Evolutionary conservation across 2,113 vertebrate species (phyloP), one percentile per base, ranked within the genome.

Genomic region (Nothobranchius kuhntae): DNA sequence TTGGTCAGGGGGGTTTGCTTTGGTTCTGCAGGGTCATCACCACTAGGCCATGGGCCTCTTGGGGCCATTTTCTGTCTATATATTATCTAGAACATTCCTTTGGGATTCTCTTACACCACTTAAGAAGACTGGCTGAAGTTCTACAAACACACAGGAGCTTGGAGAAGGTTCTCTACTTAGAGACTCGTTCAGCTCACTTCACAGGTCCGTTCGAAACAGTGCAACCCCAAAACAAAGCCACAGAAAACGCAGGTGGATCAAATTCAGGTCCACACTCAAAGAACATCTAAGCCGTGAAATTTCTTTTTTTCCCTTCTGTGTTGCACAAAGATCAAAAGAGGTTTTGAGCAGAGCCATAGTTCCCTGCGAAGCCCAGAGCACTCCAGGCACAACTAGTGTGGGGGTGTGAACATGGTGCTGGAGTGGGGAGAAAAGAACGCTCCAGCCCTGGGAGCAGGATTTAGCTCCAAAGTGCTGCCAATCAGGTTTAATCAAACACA

Each of bases 401-500:
- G 65, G 67, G 77, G 82, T 68, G 82, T 73, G 74, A 85, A 75
- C 75, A 68, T 26, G 51, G 58, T 53, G 35, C 24, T 70, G 40
- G 15, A 76, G 65, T 61, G 44, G 45, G 61, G 70, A 66, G 26
- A 81, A 76, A 71, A 17, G 52, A 70, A 83, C 68, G 77, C 61
- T 74, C 82, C 57, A 72, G 77, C 51, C 71, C 57, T n/a, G 36
- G 53, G 58, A 82, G 64, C 44, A 66, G 77, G 76, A 87, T 87
- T 30, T 82, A 89, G 85, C 80, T 82, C 79, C 74, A 87, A 82
- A 85, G 73, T 51, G 35, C 80, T 86, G 89, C 57, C 86, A 85
- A 75, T 86, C 78, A 84, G 68, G 57, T 85, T 81, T 73, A 84
- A 79, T 83, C 73, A 66, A 85, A 85, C 60, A 77, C 80, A 81